Evolutionary conservation across 1,140 invertebrate genomes (phyloP).

Genomic region (Melanaphis sacchari): DNA sequence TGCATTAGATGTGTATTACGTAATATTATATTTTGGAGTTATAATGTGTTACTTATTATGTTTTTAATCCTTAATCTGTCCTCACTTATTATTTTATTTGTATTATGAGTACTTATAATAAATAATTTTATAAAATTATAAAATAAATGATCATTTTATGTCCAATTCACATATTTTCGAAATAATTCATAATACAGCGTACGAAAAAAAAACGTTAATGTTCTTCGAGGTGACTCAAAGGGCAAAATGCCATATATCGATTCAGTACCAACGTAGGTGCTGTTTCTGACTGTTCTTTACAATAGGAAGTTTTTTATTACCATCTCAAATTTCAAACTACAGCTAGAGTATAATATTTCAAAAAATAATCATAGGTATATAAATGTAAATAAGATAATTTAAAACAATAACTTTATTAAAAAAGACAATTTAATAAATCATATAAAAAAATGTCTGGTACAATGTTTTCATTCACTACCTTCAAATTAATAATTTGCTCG

Average conservation of each 20-base stretch:
- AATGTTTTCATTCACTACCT: neutral
- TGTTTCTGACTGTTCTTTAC: conserved; percentile 21
- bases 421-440: neutral
- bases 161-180: neutral
- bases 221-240: neutral
- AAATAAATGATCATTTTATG: neutral
- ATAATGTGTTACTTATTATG: neutral
- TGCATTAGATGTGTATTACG: too few relatives aligned
- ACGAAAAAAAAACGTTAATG: neutral
- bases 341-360: neutral
- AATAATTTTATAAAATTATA: neutral
- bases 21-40: neutral
- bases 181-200: neutral
- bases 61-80: neutral
- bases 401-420: neutral
- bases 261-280: neutral
- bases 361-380: neutral
- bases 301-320: neutral
- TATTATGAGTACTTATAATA: neutral
- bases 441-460: neutral
- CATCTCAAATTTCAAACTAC: neutral
- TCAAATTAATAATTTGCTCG: neutral
- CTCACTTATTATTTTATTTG: neutral
- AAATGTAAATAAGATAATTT: neutral
- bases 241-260: conserved; percentile 43